Conservation (phyloP, 2,113 vertebrate species). For the Muntiacus muntjak region DNA sequence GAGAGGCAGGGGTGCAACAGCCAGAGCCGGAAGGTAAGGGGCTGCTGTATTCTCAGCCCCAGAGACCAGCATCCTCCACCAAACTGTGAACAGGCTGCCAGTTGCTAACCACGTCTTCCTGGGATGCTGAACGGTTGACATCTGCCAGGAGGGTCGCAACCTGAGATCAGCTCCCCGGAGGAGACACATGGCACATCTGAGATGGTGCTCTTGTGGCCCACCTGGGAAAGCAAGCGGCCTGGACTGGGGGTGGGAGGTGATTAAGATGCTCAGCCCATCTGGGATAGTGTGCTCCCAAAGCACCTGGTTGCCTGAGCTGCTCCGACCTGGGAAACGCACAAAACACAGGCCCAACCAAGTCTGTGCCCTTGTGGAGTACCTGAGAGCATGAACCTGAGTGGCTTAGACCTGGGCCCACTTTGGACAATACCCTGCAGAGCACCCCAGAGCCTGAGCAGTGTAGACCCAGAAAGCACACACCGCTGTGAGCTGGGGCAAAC, state of each 20-base stretch:
- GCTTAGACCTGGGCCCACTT: not conserved
- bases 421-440: not conserved
- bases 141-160: not conserved
- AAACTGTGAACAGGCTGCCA: not conserved
- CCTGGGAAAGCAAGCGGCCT: rapidly evolving
- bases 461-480: not conserved
- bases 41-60: not conserved
- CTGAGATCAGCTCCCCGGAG: not conserved
- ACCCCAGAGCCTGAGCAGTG: not conserved
- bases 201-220: rapidly evolving
- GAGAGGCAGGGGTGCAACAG: not conserved
- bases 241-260: not conserved
- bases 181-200: not conserved
- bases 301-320: not conserved
- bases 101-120: not conserved
- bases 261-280: not conserved
- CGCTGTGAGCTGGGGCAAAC: rapidly evolving
- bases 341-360: not conserved
- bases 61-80: not conserved
- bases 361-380: not conserved
- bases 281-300: not conserved
- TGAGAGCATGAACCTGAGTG: not conserved
- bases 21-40: not conserved
- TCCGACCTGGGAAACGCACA: not conserved
- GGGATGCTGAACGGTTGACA: not conserved